Base-by-base conservation (phyloP, 1,140 invertebrate genomes). In the Tetramorium alpestre region DNA sequence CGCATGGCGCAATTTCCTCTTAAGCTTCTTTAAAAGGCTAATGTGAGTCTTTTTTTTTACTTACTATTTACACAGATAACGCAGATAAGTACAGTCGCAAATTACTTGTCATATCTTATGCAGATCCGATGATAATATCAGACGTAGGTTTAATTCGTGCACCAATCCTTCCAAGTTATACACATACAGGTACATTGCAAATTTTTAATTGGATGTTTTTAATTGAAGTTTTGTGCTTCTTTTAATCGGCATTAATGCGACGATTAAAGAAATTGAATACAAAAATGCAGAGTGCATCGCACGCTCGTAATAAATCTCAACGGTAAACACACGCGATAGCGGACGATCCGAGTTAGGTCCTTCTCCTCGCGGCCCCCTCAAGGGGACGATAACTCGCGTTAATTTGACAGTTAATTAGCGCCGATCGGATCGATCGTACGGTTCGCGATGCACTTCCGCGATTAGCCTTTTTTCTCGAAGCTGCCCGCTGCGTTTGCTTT, bases 341-440 rank as follows among this genome's bases (percentile, higher is more conserved):
- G 44, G 18, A 64, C 38, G 38, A 41, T 72, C 72, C 51, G 44
- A 62, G 41, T 67, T 85, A 64, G 54, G 18, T 69, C 44, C 65
- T 60, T 85, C 56, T 64, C 13, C 22, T 67, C 58, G 22, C 10
- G 38, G 38, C 3, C 41, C 56, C 49, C 82, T 75, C 58, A 47
- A 72, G 65, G 89, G 88, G 87, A 91, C 89, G 86, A 93, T 92
- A 92, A 93, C 91, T 93, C 85, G 89, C 88, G 87, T 92, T 92
- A 93, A 93, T 93, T 93, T 93, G 92, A 93, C 92, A 93, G 91
- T 91, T 93, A 93, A 93, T 93, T 93, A 92, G 91, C 90, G 82
- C 87, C 90, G 88, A 87, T 92, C 91, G 87, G 87, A 93, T 93
- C 92, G 93, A 92, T 93, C 91, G 69, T 90, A 91, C 87, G 84